Evolutionary conservation across 2,113 vertebrate species (phyloP), one percentile per base, ranked within the genome.

Genomic region (Pluvialis apricaria): DNA sequence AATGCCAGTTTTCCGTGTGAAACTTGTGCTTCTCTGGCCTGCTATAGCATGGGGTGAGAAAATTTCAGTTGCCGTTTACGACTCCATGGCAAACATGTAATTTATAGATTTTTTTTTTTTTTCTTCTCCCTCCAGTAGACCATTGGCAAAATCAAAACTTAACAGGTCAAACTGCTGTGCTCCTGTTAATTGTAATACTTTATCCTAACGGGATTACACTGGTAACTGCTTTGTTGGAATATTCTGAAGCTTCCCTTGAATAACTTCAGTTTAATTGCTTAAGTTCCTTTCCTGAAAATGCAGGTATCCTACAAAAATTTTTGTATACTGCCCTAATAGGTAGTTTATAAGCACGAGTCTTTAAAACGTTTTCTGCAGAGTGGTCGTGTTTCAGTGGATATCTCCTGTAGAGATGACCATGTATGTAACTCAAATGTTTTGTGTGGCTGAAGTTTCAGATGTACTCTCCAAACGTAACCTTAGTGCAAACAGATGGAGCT

Each of bases 321-420:
- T 47, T 47, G 28, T 18, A 7, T 36, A 4, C 8, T n/a, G 11
- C 40, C 9, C 32, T 49, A 4, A 15, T 15, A 5, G 1, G 1
- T 44, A 5, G 12, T 16, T 82, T 17, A 6, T 44, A 29, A 85
- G 21, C 11, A 4, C 0, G 0, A 28, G 22, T 22, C 13, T 62
- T 15, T 17, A 8, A 9, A 28, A 3, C 0, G 0, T 15, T 57
- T 14, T 64, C 20, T 51, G 0, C 32, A 1, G 5, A 42, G 42
- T 7, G 21, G 14, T 60, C 0, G 1, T 73, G 36, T n/a, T 34
- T 73, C 6, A 18, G 5, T 15, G 40, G 44, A 0, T 36, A 3
- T 44, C 31, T 58, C 38, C 80, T 65, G 17, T 31, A 0, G 5
- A 22, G 34, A 6, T 57, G 40, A 40, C 72, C 0, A 0, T 10